Evolutionary conservation across 2,797 vertebrate species (phyloP).

Genomic region (Gallinago nigripennis): DNA sequence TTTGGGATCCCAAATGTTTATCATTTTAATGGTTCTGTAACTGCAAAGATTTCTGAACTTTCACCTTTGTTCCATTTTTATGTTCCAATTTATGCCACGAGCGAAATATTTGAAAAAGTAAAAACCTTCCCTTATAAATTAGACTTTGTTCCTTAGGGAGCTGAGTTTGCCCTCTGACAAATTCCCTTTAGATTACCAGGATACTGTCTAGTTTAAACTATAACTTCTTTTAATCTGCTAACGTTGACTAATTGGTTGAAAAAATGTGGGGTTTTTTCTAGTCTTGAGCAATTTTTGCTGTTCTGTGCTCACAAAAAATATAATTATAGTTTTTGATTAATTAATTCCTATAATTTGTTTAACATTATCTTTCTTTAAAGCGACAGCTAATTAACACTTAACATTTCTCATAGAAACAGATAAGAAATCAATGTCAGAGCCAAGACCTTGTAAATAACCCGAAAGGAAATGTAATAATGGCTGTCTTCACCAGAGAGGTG

Average conservation of each 20-base stretch:
- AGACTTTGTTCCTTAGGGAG: neutral
- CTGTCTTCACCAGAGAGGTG: slow-evolving; percentile 38
- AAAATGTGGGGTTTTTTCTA: neutral
- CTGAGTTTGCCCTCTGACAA: neutral
- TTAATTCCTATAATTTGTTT: slow-evolving; percentile 28
- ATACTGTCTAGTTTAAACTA: neutral
- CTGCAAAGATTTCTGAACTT: slow-evolving; percentile 45
- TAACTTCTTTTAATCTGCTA: neutral
- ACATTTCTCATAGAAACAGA: slow-evolving; percentile 35
- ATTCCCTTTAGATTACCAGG: neutral
- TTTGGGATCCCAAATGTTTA: slow-evolving; percentile 67
- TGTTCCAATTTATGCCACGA: neutral
- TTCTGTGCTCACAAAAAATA: neutral
- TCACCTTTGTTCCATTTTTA: neutral
- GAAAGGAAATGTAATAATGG: slow-evolving; percentile 48
- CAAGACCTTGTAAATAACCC: slow-evolving; percentile 61
- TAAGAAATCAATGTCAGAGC: slow-evolving; percentile 69
- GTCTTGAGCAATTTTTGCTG: neutral
- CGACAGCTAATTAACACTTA: slow-evolving; percentile 34
- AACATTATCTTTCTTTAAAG: slow-evolving; percentile 16
- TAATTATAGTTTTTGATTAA: neutral
- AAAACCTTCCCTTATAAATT: neutral
- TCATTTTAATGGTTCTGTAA: slow-evolving; percentile 69
- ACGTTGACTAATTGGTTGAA: neutral
- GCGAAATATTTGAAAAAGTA: neutral